Conservation (phyloP, 2,113 vertebrate genomes). For the Zosterops pallidus region DNA sequence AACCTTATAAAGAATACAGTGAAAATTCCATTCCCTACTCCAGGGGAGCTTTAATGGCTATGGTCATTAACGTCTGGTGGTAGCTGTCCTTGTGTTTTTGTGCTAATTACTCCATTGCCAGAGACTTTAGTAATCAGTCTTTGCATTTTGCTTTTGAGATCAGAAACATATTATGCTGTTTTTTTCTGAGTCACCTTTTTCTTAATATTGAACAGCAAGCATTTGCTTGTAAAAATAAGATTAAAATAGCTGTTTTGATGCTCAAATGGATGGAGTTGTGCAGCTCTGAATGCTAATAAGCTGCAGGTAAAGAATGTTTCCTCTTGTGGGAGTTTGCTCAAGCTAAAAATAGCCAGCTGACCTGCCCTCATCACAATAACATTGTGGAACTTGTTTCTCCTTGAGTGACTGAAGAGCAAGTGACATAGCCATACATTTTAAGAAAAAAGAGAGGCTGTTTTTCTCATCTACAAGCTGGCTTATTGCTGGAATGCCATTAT, state of each 20-base stretch:
- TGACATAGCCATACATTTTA: not conserved
- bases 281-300: constrained; percentile 52
- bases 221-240: constrained; percentile 18
- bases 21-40: not conserved
- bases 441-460: not conserved
- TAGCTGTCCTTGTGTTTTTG: not conserved
- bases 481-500: not conserved
- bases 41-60: not conserved
- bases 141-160: constrained; percentile 26
- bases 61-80: not conserved
- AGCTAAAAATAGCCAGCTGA: constrained; percentile 57
- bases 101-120: not conserved
- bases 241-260: constrained; percentile 30
- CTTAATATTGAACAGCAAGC: not conserved
- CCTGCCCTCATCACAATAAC: constrained; percentile 40
- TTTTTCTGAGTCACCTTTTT: constrained; percentile 9
- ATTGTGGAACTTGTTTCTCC: constrained; percentile 4
- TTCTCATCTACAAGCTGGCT: not conserved
- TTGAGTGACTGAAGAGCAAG: constrained; percentile 18
- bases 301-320: constrained; percentile 50
- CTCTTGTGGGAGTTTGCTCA: constrained; percentile 11
- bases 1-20: not conserved
- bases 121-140: not conserved
- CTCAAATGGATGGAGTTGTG: constrained; percentile 5
- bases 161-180: not conserved